phyloP scores from a whole-genome alignment of 1,140 invertebrate genomes.

The Ceratina japonica region DNA sequence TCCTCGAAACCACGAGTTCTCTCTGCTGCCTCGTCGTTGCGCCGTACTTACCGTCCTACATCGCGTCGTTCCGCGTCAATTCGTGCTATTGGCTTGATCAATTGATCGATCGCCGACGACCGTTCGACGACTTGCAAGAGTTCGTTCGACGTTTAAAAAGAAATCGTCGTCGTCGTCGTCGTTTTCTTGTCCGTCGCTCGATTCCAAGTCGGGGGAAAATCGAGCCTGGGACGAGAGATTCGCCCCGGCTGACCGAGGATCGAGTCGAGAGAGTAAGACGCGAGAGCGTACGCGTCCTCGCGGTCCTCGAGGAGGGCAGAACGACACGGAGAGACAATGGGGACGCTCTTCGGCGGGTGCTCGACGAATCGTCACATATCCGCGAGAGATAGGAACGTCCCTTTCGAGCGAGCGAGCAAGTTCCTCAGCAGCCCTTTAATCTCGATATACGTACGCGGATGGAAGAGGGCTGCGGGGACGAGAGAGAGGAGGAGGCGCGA shows the following conservation, averaged over 20 bases:
- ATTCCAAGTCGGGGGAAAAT: background rate
- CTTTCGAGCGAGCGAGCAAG: slow-evolving; percentile 30
- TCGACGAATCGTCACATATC: slow-evolving; percentile 43
- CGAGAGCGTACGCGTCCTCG: background rate
- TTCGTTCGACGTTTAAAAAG: background rate
- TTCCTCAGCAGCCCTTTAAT: slow-evolving; percentile 49
- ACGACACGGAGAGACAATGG: slow-evolving; percentile 27
- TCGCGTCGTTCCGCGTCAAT: background rate
- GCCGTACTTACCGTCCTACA: background rate
- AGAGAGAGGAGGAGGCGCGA: slow-evolving; percentile 40
- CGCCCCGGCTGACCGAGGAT: background rate
- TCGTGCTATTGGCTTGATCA: background rate
- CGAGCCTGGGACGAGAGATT: background rate
- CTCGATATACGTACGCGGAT: slow-evolving; percentile 19
- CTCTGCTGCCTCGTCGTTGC: slow-evolving; percentile 5
- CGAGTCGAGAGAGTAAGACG: background rate
- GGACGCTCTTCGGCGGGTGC: background rate
- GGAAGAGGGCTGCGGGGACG: background rate
- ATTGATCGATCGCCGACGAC: background rate
- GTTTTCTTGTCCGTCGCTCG: too few relatives aligned
- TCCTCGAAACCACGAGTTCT: slow-evolving; percentile 24
- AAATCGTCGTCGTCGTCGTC: background rate
- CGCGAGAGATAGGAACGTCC: slow-evolving; percentile 19
- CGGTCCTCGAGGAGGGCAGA: background rate
- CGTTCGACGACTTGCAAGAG: background rate